A percentile compares a stretch with the other conserved stretches of the same genome.
Conservation (phyloP, 2,113 vertebrate species). For the Fregetta grallaria region DNA sequence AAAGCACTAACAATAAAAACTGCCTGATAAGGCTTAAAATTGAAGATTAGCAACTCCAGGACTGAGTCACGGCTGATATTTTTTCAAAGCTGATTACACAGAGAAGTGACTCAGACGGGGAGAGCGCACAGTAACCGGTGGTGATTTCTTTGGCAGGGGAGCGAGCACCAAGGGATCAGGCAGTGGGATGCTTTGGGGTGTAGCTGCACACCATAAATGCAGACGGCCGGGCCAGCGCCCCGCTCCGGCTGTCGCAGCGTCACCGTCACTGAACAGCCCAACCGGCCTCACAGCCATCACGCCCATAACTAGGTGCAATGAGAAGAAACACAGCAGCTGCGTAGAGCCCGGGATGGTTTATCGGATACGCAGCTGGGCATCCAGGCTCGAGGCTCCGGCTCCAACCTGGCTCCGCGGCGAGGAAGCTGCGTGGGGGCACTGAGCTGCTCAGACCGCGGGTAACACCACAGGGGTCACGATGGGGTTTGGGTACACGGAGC, state of each 20-base stretch:
- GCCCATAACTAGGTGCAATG: rapidly evolving
- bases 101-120: neutral
- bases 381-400: neutral
- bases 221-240: neutral
- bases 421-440: neutral
- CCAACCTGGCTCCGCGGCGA: neutral
- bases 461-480: neutral
- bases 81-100: neutral
- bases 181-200: neutral
- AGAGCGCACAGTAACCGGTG: neutral
- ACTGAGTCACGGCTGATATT: neutral
- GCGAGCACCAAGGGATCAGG: neutral
- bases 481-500: neutral
- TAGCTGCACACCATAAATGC: neutral
- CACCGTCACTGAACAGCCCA: rapidly evolving
- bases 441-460: neutral
- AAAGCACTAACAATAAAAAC: neutral
- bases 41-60: neutral
- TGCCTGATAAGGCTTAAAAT: neutral
- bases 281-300: neutral
- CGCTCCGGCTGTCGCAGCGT: neutral
- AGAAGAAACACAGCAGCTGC: neutral
- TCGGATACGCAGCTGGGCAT: rapidly evolving
- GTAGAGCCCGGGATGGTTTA: neutral
- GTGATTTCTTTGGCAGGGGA: neutral